Base-by-base conservation (phyloP, 2,888 invertebrate species). In the Harpagoxenus sublaevis region DNA sequence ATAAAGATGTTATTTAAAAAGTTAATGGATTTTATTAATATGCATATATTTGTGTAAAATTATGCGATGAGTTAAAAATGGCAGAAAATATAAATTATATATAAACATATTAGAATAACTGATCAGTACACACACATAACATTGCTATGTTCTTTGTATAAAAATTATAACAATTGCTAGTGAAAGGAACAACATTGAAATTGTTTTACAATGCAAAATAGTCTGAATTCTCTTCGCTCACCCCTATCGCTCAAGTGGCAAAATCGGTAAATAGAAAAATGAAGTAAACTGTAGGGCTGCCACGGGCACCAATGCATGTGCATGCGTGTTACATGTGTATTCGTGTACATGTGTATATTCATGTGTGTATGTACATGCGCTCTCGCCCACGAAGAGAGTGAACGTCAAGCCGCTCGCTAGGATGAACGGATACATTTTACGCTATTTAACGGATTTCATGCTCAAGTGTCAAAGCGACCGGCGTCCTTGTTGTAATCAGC, bases 371-470 rank as follows among this genome's bases (percentile, higher is more conserved):
- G 42, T 66, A 23, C 57, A 28, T 66, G 51, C 28, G 78, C 57
- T 66, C 48, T 87, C 84, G 85, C 35, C 57, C 53, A 18, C 71
- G 68, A 66, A 79, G 78, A 60, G 78, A 77, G 70, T 84, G 88
- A 83, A 79, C 83, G 84, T 84, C 87, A 70, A 74, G 84, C 78
- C 82, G 86, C 84, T 84, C 88, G 87, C 85, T 89, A 92, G 92
- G 89, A 88, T 91, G 93, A 92, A 91, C 89, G 89, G 88, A 90
- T 91, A 94, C 90, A 94, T 93, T 94, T 94, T 93, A 94, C 94
- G 93, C 94, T 94, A 93, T 92, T 94, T 94, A 94, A 89, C 87
- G 92, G 92, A 94, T 94, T 94, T 94, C 90, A 93, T 92, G 93
- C 93, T 92, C 91, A 90, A 89, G 89, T 91, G 85, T 94, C 94